phyloP scores from a whole-genome alignment of 1,140 invertebrate genomes.

The Leucophenga varia region DNA sequence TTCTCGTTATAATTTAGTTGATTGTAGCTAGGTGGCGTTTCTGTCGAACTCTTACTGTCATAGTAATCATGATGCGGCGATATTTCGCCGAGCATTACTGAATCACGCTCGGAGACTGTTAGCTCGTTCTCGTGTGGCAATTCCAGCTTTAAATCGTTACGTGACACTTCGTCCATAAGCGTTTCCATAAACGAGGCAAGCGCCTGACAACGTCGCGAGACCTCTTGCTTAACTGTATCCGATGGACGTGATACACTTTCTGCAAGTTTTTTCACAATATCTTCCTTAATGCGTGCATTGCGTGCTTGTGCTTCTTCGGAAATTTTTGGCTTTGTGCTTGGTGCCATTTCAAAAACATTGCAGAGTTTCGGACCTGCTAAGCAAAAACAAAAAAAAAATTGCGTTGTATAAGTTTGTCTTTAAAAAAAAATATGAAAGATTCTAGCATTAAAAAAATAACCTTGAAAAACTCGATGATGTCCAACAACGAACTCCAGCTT shows the following conservation, averaged over 20 bases:
- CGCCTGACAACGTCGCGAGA: conserved; percentile 70
- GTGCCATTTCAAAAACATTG: conserved; percentile 67
- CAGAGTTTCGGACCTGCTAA: conserved; percentile 39
- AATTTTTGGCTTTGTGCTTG: conserved; percentile 55
- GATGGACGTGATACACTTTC: conserved; percentile 66
- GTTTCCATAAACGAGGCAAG: conserved; percentile 74
- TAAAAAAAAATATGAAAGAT: not conserved
- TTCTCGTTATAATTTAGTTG: conserved; percentile 87
- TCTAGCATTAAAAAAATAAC: conserved; percentile 53
- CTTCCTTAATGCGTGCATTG: conserved; percentile 65
- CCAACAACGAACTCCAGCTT: conserved; percentile 90
- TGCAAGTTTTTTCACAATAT: conserved; percentile 68
- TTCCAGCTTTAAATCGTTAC: conserved; percentile 60
- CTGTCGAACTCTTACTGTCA: conserved; percentile 79
- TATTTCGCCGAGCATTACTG: conserved; percentile 81
- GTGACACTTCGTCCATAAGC: conserved; percentile 67
- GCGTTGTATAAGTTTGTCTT: not conserved
- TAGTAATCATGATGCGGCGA: conserved; percentile 81
- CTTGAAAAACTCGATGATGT: conserved; percentile 79
- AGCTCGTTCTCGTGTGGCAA: conserved; percentile 60
- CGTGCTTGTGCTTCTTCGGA: conserved; percentile 64
- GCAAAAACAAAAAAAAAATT: too few species aligned
- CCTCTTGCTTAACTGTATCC: conserved; percentile 63
- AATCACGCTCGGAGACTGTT: conserved; percentile 71
- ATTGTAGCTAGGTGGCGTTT: conserved; percentile 81